phyloP scores from a whole-genome alignment of 2,113 vertebrate species.

The Pseudorhombus dupliciocellatus region DNA sequence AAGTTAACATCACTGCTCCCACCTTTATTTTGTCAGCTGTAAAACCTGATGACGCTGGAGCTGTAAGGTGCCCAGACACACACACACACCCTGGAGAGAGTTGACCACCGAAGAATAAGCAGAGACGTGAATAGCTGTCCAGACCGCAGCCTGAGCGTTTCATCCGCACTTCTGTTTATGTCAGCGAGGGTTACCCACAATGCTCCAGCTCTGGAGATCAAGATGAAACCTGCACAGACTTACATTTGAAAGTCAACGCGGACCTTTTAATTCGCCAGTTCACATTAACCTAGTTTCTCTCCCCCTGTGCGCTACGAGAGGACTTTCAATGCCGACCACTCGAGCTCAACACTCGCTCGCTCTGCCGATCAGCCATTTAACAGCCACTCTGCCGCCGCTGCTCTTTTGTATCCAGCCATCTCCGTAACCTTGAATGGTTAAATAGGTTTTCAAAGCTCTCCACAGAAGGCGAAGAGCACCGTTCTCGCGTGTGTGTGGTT shows the following conservation, averaged over 20 bases:
- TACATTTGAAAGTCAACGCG: not conserved
- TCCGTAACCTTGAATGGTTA: constrained; percentile 54
- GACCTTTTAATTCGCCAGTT: not conserved
- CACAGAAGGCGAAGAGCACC: constrained; percentile 50
- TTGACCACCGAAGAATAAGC: constrained; percentile 6
- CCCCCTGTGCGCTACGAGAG: not conserved
- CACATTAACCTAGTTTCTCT: constrained; percentile 17
- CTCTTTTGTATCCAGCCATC: constrained; percentile 56
- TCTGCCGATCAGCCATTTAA: constrained; percentile 63
- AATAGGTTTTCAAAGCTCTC: constrained; percentile 43
- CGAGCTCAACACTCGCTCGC: not conserved
- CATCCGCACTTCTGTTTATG: constrained; percentile 16
- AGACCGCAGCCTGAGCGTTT: constrained; percentile 16
- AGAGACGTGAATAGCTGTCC: constrained; percentile 13
- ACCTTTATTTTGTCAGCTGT: not conserved
- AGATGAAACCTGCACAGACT: not conserved
- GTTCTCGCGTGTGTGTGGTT: constrained; percentile 29
- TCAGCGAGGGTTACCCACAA: not conserved
- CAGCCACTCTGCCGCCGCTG: constrained; percentile 4
- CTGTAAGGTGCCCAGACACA: not conserved
- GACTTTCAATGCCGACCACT: constrained; percentile 23
- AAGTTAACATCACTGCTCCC: not conserved
- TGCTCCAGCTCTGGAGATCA: not conserved
- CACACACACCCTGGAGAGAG: not conserved
- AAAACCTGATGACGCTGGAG: not conserved